Evolutionary conservation across 2,888 invertebrate genomes (phyloP), one percentile per base, ranked within the genome.

Genomic region (Himalopsyche anomala): DNA sequence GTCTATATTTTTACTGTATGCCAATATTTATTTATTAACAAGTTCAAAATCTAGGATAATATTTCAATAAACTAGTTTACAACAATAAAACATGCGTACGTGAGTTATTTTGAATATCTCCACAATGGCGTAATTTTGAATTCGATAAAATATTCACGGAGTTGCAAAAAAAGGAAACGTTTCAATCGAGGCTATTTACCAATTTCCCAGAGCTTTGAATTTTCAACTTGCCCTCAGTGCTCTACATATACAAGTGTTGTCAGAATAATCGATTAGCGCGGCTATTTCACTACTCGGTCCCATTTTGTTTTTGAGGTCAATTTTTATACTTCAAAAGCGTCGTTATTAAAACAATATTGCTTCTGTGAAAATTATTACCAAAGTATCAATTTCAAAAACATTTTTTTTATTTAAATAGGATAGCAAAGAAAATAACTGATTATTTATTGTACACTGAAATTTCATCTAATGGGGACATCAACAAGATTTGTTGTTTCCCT

Each of bases 201-300:
- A 62, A 62, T 62, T 62, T 62, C 62, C 62, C 62, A 62, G 28
- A 62, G 62, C 62, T 62, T 62, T 62, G 62, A 19, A 62, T 62
- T n/a, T 19, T 28, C 11, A 62, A 62, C 19, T 62, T 62, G 62
- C 62, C 62, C 62, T 62, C 19, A 19, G 28, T 62, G 62, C 62
- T 5, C 19, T 62, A 62, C 62, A 62, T 62, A 62, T 19, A 19
- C 62, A 62, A 11, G 28, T 28, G 28, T 62, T 62, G 62, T 62
- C 62, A 62, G 19, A 19, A 11, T 62, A 19, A 62, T 62, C 62
- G 62, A 62, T 62, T 28, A 11, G 62, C 19, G n/a, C 8, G 19
- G 62, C 3, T 62, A 62, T 62, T 62, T 9, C 62, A 19, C 62
- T 19, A 11, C 19, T 62, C 19, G 8, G 11, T 19, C 4, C 62